Evolutionary conservation across 2,113 vertebrate species (phyloP), one percentile per base, ranked within the genome.

Genomic region (Actinemys pallida): DNA sequence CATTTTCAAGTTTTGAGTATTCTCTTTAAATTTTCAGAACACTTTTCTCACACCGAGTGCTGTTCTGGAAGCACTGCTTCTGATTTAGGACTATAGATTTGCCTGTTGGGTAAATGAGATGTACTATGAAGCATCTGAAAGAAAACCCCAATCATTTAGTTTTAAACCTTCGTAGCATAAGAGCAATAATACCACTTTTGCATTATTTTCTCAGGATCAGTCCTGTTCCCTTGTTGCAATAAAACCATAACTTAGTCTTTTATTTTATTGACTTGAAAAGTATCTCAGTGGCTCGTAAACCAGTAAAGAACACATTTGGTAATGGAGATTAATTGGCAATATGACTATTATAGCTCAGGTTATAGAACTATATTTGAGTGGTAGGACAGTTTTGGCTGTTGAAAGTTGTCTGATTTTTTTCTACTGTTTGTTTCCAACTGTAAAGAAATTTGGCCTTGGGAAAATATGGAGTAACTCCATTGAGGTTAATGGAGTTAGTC

Each of bases 231-330:
- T 81, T 95, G 90, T 95, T 97, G 84, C 93, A 95, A 95, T 97
- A 97, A 39, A 97, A 91, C 94, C 1, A 2, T 97, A 96, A 95
- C 93, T 95, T 95, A 94, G 89, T 97, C 91, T 93, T 57, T 95
- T 93, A 69, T 56, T 97, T 96, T 95, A 96, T 95, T 96, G 96
- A 88, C 93, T 95, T 94, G 92, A 96, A 93, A 91, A 95, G 81
- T 84, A 90, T 96, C 92, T 97, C 90, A 91, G 95, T 93, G 95
- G 96, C 92, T 93, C 88, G 81, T 96, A 97, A 97, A 96, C 80
- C 89, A 95, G 87, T 92, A 96, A 97, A 96, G 96, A 96, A 93
- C 86, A 29, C 65, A 93, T 95, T 96, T 95, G 96, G 88, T 93
- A 95, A 94, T 93, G 86, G 92, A 96, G 90, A 95, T 96, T 91